phyloP scores from a whole-genome alignment of 2,797 vertebrate species.

The Sciaenops ocellatus region DNA sequence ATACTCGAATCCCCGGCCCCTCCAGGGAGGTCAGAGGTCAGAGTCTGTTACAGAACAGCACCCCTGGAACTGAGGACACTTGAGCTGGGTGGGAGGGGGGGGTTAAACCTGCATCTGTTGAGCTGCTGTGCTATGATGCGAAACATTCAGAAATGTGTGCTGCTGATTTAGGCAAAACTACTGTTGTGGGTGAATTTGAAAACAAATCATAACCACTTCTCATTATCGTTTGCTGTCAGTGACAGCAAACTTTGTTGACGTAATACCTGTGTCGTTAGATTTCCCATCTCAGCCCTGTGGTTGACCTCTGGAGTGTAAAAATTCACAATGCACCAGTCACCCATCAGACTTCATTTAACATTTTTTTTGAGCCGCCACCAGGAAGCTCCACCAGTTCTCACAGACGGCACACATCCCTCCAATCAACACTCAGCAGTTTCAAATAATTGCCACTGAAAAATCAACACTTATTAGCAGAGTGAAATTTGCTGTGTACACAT shows the following conservation, averaged over 20 bases:
- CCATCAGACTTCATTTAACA: conserved; percentile 27
- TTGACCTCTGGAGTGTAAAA: conserved; percentile 37
- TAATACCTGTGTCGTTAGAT: conserved; percentile 27
- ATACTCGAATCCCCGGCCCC: conserved; percentile 22
- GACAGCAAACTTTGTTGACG: conserved; percentile 24
- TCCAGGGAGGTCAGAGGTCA: conserved; percentile 68
- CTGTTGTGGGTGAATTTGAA: neutral
- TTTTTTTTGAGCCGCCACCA: neutral
- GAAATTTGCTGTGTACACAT: conserved; percentile 27
- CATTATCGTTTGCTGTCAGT: conserved; percentile 18
- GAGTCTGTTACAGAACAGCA: conserved; percentile 59
- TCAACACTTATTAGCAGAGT: conserved; percentile 45
- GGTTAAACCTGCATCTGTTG: conserved; percentile 9
- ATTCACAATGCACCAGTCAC: conserved; percentile 19
- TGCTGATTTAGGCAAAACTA: conserved; percentile 25
- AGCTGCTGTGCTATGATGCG: conserved; percentile 9
- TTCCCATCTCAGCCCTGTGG: conserved; percentile 1
- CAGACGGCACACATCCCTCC: conserved; percentile 33
- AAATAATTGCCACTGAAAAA: conserved; percentile 36
- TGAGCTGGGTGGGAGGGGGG: conserved; percentile 20
- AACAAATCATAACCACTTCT: neutral
- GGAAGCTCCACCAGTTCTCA: neutral
- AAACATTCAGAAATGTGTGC: conserved; percentile 12
- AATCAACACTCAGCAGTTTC: conserved; percentile 32
- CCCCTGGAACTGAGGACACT: conserved; percentile 34